Evolutionary conservation across 2,113 vertebrate genomes (phyloP), one percentile per base, ranked within the genome.

Genomic region (Laterallus jamaicensis): DNA sequence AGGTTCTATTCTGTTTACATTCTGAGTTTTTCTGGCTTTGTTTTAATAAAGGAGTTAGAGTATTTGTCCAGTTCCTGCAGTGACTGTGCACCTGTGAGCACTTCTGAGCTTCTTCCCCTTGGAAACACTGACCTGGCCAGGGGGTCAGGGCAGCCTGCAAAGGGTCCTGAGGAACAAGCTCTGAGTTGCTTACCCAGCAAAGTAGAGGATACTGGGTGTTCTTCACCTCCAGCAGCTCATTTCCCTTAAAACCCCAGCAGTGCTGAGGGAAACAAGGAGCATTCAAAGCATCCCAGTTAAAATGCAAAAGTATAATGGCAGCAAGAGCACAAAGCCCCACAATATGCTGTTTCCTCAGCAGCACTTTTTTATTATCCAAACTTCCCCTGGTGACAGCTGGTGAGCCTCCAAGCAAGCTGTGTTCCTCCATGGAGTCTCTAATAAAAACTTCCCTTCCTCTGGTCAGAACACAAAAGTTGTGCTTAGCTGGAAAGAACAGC

Each of bases 1-100:
- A 12, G 4, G 12, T 24, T 92, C 87, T 91, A 73, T 88, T 93
- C 88, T 89, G 66, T 84, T 94, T 80, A 91, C 17, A 2, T 37
- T 18, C 14, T 9, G 29, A 8, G 32, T 44, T 56, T 55, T 80
- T 32, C 74, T 68, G 37, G 7, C 40, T 71, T 44, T n/a, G 25
- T 84, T 91, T 86, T 92, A 96, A 90, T 91, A 96, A 94, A 96
- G 24, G 8, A 69, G 15, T 55, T 22, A 35, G 37, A 87, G n/a
- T 63, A 39, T 92, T 71, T 87, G 75, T 70, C 11, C 82, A 69
- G 0, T 39, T 26, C 4, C 52, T 55, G 81, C 67, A 44, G 67
- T 26, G 60, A 3, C 15, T 5, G 32, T 18, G 2, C 4, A 5
- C 22, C 3, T 7, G 15, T 4, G 52, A 26, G 11, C 80, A 25